Conservation (phyloP, 2,113 vertebrate species). For the Leptobrachium leishanense region DNA sequence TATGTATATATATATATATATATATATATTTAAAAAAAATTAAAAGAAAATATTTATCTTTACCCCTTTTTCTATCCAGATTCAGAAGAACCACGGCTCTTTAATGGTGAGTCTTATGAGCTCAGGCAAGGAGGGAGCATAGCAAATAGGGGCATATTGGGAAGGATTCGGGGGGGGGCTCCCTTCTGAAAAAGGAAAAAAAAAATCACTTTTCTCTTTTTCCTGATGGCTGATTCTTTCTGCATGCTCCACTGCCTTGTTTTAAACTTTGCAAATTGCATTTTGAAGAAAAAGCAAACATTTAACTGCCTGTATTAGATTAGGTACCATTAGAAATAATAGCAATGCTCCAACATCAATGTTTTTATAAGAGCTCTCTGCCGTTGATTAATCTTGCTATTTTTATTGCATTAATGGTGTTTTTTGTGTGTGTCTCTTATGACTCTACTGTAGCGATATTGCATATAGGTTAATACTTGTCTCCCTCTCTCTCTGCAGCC, state of each 20-base stretch:
- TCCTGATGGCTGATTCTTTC: slow-evolving; percentile 90
- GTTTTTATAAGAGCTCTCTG: slow-evolving; percentile 99
- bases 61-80: slow-evolving; percentile 87
- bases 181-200: slow-evolving; percentile 58
- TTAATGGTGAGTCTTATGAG: slow-evolving; percentile 99
- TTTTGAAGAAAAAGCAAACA: slow-evolving; percentile 98
- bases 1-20: slow-evolving; percentile 59
- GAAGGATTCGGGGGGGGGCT: slow-evolving; percentile 1
- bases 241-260: slow-evolving; percentile 95
- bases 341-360: slow-evolving; percentile 93
- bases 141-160: background rate
- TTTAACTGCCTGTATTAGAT: slow-evolving; percentile 99
- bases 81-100: slow-evolving; percentile 94
- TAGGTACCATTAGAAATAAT: slow-evolving; percentile 99
- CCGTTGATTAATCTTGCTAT: slow-evolving; percentile 99
- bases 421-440: slow-evolving; percentile 71
- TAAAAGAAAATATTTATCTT: slow-evolving; percentile 93
- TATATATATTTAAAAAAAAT: too few species aligned
- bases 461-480: slow-evolving; percentile 91
- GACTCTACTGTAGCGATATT: slow-evolving; percentile 96
- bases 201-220: slow-evolving; percentile 91
- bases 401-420: slow-evolving; percentile 99
- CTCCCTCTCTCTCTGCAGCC: slow-evolving; percentile 75
- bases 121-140: slow-evolving; percentile 61
- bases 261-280: slow-evolving; percentile 99